A percentile compares a stretch with the other conserved stretches of the same genome.
These are phyloP conservation scores for Nemotelus nigrinus DNA, from an alignment of 2,888 invertebrate species.

Conservation along the genomic window DNA sequence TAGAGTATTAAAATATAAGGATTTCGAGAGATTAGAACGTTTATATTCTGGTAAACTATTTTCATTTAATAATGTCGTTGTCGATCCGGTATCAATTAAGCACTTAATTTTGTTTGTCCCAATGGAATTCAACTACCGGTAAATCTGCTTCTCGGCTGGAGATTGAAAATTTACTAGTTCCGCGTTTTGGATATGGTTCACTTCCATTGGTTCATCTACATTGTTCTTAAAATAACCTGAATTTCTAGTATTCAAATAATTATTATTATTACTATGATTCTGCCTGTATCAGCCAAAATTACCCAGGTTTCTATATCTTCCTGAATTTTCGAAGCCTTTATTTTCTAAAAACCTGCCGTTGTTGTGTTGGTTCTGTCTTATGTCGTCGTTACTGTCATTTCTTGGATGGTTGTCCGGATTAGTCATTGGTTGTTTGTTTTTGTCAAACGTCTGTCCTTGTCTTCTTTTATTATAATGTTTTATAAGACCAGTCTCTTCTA, in stretches of 20 bases:
- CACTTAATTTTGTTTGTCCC: conserved; percentile 21
- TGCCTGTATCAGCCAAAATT: conserved; percentile 34
- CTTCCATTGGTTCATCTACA: conserved; percentile 19
- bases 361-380: not conserved
- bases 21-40: not conserved
- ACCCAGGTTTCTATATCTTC: not conserved
- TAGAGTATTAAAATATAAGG: conserved; percentile 13
- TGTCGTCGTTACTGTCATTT: not conserved
- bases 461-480: conserved; percentile 19
- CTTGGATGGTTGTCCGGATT: not conserved
- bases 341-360: not conserved
- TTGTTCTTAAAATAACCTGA: not conserved
- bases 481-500: conserved; percentile 49
- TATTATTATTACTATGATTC: conserved; percentile 13
- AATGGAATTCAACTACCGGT: conserved; percentile 36
- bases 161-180: conserved; percentile 30
- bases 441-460: not conserved
- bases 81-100: conserved; percentile 35
- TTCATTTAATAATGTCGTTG: conserved; percentile 28
- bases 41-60: conserved; percentile 1
- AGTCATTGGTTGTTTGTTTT: not conserved
- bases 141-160: not conserved
- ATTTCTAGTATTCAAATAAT: not conserved
- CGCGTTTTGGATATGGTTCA: not conserved
- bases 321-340: not conserved